Conservation (phyloP, 23 tunicate genomes). For the Halocynthia aurantium region DNA sequence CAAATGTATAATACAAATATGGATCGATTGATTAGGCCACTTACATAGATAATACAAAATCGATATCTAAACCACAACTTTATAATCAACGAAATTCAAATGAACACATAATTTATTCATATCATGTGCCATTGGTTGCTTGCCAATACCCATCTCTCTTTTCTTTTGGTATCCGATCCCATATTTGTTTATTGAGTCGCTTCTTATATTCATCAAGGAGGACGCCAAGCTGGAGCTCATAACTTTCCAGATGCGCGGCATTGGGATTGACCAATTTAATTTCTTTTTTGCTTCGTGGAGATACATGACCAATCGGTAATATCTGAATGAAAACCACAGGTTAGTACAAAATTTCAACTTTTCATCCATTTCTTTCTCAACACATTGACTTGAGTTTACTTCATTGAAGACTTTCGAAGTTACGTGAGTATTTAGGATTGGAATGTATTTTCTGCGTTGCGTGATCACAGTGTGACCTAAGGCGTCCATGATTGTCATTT, state of each 20-base stretch:
- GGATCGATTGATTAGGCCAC: too few relatives aligned
- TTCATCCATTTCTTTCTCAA: neutral
- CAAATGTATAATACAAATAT: too few relatives aligned
- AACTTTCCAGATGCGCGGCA: conserved; percentile 75
- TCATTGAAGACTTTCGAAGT: conserved; percentile 88
- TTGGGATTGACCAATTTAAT: conserved; percentile 82
- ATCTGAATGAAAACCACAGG: conserved; percentile 26
- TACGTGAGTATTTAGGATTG: conserved; percentile 67
- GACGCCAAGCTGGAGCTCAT: conserved; percentile 27
- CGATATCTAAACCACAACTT: too few relatives aligned
- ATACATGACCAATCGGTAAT: conserved; percentile 88
- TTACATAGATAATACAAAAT: too few relatives aligned
- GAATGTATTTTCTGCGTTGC: conserved; percentile 59
- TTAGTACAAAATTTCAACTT: too few relatives aligned
- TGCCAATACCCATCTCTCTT: conserved; percentile 71
- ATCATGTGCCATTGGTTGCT: too few relatives aligned
- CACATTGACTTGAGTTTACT: conserved; percentile 34
- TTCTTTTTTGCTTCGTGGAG: conserved; percentile 45
- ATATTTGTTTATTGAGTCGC: conserved; percentile 52
- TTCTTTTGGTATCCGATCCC: conserved; percentile 48
- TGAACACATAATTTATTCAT: too few relatives aligned
- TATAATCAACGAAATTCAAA: too few relatives aligned
- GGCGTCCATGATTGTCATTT: conserved; percentile 74
- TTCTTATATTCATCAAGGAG: conserved; percentile 38
- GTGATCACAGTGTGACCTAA: conserved; percentile 66